phyloP scores from a whole-genome alignment of 2,888 invertebrate species.

The Brachynemurus nebulosus region DNA sequence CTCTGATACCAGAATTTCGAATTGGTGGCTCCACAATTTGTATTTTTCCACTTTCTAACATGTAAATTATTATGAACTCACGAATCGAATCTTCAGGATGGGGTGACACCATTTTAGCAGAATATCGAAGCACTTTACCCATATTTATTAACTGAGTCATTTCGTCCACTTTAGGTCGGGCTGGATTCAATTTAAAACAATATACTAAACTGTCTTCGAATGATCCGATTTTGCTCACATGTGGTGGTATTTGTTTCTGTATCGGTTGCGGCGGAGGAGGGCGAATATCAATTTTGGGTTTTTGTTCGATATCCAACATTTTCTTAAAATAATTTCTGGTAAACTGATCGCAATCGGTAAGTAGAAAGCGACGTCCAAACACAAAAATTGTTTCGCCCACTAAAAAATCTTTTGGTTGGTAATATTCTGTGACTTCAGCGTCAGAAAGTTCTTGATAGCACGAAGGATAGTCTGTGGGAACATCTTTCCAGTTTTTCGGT shows the following conservation, averaged over 20 bases:
- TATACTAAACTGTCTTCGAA: constrained; percentile 66
- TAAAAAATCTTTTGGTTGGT: constrained; percentile 60
- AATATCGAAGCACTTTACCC: constrained; percentile 49
- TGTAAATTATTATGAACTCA: constrained; percentile 61
- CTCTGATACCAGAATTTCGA: constrained; percentile 53
- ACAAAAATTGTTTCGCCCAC: constrained; percentile 59
- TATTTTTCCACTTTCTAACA: constrained; percentile 59
- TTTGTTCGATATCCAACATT: constrained; percentile 32
- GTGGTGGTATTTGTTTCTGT: constrained; percentile 38
- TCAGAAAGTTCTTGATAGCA: constrained; percentile 54
- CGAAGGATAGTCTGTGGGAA: constrained; percentile 37
- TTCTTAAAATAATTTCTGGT: constrained; percentile 56
- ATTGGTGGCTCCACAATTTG: constrained; percentile 58
- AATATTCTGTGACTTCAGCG: constrained; percentile 61
- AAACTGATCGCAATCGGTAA: constrained; percentile 68
- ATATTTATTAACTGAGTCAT: constrained; percentile 62
- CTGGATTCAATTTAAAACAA: constrained; percentile 53
- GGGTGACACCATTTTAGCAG: constrained; percentile 60
- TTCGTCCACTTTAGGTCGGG: constrained; percentile 59
- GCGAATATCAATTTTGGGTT: constrained; percentile 26
- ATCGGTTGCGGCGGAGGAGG: constrained; percentile 20
- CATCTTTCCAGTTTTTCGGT: constrained; percentile 55
- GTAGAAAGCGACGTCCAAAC: constrained; percentile 53
- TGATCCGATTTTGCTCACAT: constrained; percentile 56
- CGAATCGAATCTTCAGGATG: constrained; percentile 66